Percentiles rank a stretch among this genome's conserved stretches.
phyloP scores from a whole-genome alignment of 2,888 invertebrate genomes.

The Hoplodrina ambigua region DNA sequence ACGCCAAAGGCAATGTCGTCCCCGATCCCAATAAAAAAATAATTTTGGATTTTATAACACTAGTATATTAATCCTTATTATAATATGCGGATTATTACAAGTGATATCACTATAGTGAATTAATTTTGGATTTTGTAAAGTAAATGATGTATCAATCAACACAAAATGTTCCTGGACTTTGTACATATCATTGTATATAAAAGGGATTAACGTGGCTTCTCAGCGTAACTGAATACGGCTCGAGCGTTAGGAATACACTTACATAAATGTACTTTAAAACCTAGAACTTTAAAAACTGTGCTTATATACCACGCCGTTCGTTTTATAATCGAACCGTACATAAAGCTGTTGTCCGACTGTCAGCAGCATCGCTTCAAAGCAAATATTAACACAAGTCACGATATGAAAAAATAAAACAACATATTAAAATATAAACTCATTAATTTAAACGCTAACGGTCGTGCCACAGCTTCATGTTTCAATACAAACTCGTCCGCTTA shows the following conservation, averaged over 20 bases:
- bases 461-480: constrained; percentile 47
- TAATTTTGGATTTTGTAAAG: constrained; percentile 55
- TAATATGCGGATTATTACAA: constrained; percentile 65
- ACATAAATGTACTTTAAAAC: constrained; percentile 65
- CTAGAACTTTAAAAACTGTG: constrained; percentile 49
- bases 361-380: constrained; percentile 33
- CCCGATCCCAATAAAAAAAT: constrained; percentile 74
- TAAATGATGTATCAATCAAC: constrained; percentile 41
- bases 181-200: constrained; percentile 60
- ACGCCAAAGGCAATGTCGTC: constrained; percentile 54
- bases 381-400: constrained; percentile 40
- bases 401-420: constrained; percentile 44
- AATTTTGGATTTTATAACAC: constrained; percentile 73
- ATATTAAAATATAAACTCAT: constrained; percentile 36
- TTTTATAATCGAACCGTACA: constrained; percentile 35
- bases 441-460: constrained; percentile 44
- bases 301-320: constrained; percentile 38
- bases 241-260: constrained; percentile 58
- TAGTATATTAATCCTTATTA: constrained; percentile 63
- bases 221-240: constrained; percentile 56
- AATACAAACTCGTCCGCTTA: constrained; percentile 46
- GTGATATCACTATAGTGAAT: constrained; percentile 60
- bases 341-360: constrained; percentile 51
- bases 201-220: constrained; percentile 41
- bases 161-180: constrained; percentile 63